Conservation (phyloP, 2,113 vertebrate genomes). For the Bostrychus sinensis region DNA sequence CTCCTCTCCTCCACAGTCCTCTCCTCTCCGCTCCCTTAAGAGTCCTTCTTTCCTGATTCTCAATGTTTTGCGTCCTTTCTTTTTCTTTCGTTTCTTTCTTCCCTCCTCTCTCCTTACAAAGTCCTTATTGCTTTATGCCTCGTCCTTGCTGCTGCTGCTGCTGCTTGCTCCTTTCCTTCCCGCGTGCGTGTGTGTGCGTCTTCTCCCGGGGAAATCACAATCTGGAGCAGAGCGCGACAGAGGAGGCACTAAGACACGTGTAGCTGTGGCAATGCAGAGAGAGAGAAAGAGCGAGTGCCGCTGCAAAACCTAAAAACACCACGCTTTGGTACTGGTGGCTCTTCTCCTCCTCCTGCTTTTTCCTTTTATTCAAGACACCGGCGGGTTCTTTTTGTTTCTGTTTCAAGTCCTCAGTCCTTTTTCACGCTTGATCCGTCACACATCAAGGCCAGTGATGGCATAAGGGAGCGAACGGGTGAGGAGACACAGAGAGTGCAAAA, state of each 20-base stretch:
- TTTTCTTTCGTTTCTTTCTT: not conserved
- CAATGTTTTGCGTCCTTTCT: conserved; percentile 54
- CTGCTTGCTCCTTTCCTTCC: conserved; percentile 69
- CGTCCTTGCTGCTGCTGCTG: conserved; percentile 57
- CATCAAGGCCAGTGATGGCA: conserved; percentile 54
- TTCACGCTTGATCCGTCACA: conserved; percentile 61
- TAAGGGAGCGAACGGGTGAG: conserved; percentile 57
- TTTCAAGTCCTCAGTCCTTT: conserved; percentile 55
- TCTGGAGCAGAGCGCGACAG: conserved; percentile 51
- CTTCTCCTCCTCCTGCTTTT: conserved; percentile 8
- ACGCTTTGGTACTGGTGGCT: conserved; percentile 17
- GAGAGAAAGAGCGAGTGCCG: not conserved
- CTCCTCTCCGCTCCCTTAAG: conserved; percentile 68
- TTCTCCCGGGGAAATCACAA: conserved; percentile 65
- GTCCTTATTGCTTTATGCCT: conserved; percentile 36
- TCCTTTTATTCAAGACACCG: conserved; percentile 42
- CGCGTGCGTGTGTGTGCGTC: conserved; percentile 47
- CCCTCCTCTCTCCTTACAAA: conserved; percentile 16
- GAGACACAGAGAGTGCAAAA: conserved; percentile 49
- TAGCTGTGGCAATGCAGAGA: conserved; percentile 51
- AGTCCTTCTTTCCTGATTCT: conserved; percentile 69
- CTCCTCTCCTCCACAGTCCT: conserved; percentile 84
- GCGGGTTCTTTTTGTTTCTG: conserved; percentile 47
- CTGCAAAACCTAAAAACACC: conserved; percentile 51
- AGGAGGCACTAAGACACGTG: conserved; percentile 61